Percentiles rank a stretch among this genome's conserved stretches.
phyloP scores from a whole-genome alignment of 2,797 vertebrate genomes.

The Danio tinwini region DNA sequence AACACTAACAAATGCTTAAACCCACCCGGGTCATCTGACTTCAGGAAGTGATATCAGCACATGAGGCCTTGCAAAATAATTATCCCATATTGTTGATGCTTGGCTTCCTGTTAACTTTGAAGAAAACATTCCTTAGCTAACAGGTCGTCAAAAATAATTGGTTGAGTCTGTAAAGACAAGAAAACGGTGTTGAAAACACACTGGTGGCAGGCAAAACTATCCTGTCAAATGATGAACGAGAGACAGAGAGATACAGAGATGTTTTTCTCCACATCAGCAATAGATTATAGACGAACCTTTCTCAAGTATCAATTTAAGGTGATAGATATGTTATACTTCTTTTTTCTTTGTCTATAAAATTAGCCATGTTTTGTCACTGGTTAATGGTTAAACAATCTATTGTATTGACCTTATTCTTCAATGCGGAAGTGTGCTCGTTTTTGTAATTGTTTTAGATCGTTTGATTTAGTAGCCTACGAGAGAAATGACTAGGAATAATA shows the following conservation, averaged over 20 bases:
- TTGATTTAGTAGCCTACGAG: too few relatives aligned
- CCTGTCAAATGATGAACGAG: background rate
- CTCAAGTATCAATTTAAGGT: too few relatives aligned
- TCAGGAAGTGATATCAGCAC: constrained; percentile 52
- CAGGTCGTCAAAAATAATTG: background rate
- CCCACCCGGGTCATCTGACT: constrained; percentile 14
- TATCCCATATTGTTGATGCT: constrained; percentile 32
- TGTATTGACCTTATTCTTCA: too few relatives aligned
- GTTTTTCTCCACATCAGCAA: background rate
- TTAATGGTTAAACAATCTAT: too few relatives aligned
- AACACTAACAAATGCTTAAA: constrained; percentile 18
- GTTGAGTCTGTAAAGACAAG: background rate
- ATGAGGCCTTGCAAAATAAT: constrained; percentile 19
- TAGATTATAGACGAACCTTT: background rate
- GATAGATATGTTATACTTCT: too few relatives aligned
- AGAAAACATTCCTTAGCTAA: constrained; percentile 30
- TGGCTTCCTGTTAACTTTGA: constrained; percentile 36
- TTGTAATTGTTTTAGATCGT: too few relatives aligned
- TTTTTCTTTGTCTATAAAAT: too few relatives aligned
- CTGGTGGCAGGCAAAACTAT: background rate
- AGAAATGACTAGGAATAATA: too few relatives aligned
- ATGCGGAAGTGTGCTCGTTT: too few relatives aligned
- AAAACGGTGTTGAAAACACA: background rate
- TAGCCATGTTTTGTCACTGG: too few relatives aligned
- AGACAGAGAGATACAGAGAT: background rate